Evolutionary conservation across 1,140 invertebrate species (phyloP).

Genomic region (Lepidurus packardi): DNA sequence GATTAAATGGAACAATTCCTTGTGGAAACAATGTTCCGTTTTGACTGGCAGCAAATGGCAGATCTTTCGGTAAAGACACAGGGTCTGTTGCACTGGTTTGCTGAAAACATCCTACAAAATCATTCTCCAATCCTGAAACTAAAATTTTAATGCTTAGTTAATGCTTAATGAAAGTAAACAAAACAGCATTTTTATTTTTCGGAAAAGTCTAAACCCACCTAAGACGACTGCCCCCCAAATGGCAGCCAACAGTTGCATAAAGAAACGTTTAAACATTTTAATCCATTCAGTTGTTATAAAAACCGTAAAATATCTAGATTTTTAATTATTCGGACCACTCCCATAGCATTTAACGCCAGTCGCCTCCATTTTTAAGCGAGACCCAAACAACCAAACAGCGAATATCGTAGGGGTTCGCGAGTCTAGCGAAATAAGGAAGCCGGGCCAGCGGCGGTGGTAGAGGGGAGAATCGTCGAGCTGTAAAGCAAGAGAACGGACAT

Average conservation of each 20-base stretch:
- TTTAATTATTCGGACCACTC: not conserved
- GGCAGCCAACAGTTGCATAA: not conserved
- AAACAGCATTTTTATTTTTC: not conserved
- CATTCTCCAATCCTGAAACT: constrained; percentile 25
- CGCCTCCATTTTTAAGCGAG: not conserved
- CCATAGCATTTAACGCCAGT: constrained; percentile 14
- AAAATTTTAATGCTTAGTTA: not conserved
- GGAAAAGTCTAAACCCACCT: not conserved
- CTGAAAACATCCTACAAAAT: constrained; percentile 31
- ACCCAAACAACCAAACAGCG: not conserved
- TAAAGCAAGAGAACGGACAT: too few relatives aligned
- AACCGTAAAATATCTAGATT: not conserved
- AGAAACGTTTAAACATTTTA: not conserved
- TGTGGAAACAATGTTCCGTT: not conserved
- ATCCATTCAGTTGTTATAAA: not conserved
- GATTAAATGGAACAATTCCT: not conserved
- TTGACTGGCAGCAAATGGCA: constrained; percentile 12
- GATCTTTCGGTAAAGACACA: not conserved
- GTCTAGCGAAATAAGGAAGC: too few relatives aligned
- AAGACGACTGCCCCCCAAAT: not conserved
- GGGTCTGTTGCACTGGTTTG: not conserved
- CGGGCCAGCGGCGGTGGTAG: too few relatives aligned
- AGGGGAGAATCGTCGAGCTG: too few relatives aligned
- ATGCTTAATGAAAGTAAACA: not conserved
- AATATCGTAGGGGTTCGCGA: too few relatives aligned